These are phyloP conservation scores for Lucilia sericata DNA, from an alignment of 1,140 invertebrate species.

Conservation along the genomic window DNA sequence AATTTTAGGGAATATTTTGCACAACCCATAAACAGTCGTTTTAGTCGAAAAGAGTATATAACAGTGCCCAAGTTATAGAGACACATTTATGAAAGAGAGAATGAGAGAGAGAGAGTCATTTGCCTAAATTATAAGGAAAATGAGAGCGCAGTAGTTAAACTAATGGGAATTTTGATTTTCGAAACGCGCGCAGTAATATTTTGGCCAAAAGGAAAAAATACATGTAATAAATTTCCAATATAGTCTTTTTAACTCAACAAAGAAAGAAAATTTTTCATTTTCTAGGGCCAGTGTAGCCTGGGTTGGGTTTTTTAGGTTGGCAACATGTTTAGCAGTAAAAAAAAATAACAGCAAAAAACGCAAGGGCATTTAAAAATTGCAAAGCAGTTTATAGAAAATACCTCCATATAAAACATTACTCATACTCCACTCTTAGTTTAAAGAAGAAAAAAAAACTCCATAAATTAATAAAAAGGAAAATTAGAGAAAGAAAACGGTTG, in stretches of 20 bases:
- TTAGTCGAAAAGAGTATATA: neutral
- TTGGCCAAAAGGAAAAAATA: neutral
- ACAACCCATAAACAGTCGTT: slow-evolving; percentile 25
- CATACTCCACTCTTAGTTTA: neutral
- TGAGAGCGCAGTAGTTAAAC: neutral
- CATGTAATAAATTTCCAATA: neutral
- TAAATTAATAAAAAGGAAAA: too few species aligned
- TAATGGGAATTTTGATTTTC: neutral
- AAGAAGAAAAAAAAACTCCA: too few species aligned
- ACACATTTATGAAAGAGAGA: too few species aligned
- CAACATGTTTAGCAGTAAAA: neutral
- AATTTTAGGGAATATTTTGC: slow-evolving; percentile 28
- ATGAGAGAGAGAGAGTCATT: neutral
- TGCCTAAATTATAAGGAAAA: neutral
- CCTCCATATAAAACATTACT: neutral
- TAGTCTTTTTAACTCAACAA: neutral
- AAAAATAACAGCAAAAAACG: neutral
- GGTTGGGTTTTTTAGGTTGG: slow-evolving; percentile 19
- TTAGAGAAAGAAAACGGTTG: too few species aligned
- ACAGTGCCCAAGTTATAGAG: neutral
- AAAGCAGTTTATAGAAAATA: slow-evolving; percentile 3
- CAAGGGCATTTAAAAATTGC: neutral
- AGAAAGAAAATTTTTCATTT: neutral
- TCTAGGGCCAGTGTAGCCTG: neutral
- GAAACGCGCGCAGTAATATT: neutral